Evolutionary conservation across 2,797 vertebrate genomes (phyloP).

Genomic region (Notolepis coatsorum): DNA sequence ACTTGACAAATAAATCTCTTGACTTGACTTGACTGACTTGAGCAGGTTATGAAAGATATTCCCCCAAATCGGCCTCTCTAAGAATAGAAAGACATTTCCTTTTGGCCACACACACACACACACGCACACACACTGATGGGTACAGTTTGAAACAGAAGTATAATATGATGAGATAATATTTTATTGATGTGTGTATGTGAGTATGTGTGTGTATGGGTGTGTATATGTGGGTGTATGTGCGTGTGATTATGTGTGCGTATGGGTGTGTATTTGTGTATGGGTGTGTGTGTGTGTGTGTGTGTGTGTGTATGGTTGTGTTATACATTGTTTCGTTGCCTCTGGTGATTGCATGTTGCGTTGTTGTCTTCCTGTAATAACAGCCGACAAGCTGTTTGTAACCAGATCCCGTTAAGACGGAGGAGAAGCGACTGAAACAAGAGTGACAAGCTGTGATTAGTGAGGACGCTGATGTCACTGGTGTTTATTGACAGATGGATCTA

Average conservation of each 20-base stretch:
- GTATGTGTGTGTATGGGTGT: too few species aligned
- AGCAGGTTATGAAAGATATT: too few species aligned
- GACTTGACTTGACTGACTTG: too few species aligned
- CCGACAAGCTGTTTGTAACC: constrained; percentile 76
- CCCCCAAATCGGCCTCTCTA: too few species aligned
- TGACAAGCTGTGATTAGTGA: constrained; percentile 78
- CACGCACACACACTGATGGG: neutral
- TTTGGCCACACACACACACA: constrained; percentile 5
- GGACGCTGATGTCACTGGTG: constrained; percentile 59
- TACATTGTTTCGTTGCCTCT: constrained; percentile 35
- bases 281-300: too few species aligned
- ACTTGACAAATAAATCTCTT: too few species aligned
- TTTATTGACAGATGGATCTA: constrained; percentile 82
- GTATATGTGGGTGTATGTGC: too few species aligned
- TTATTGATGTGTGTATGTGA: constrained; percentile 6
- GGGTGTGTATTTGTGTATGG: too few species aligned
- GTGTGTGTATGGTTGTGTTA: too few species aligned
- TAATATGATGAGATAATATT: constrained; percentile 16
- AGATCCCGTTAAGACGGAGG: constrained; percentile 51
- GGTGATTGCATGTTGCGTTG: constrained; percentile 46
- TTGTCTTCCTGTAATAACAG: constrained; percentile 59
- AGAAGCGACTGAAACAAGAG: constrained; percentile 77
- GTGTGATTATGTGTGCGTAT: constrained; percentile 7
- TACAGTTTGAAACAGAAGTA: constrained; percentile 3
- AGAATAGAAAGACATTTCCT: too few species aligned